Evolutionary conservation across 2,113 vertebrate species (phyloP), one percentile per base, ranked within the genome.

Genomic region (Hypocryptadius cinnamomeus): DNA sequence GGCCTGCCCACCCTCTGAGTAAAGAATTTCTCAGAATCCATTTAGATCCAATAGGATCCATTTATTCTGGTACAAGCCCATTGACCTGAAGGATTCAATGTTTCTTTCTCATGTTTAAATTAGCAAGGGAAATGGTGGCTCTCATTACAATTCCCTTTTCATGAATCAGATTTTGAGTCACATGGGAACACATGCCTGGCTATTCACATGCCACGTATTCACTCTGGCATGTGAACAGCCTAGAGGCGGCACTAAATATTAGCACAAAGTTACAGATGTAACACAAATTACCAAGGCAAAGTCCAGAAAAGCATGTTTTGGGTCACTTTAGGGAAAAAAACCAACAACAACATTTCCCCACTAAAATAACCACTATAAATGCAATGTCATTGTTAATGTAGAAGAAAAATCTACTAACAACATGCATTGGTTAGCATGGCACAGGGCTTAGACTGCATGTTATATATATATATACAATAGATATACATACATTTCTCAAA

Each of bases 401-500:
- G 23, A 50, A 63, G 5, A 79, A 79, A 88, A 70, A 69, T 39
- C n/a, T 51, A 23, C 20, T 51, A 37, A 63, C 13, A 88, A 45
- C 7, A 10, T 48, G 17, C 31, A 54, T 14, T 63, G 14, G 51
- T 70, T 53, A 53, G 27, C 33, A 45, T 35, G 35, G 64, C 19
- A 79, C 21, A 45, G n/a, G 74, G 33, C 33, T 61, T 40, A n/a
- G n/a, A 30, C 9, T 85, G 50, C 13, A 30, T n/a, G 22, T 10
- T 42, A 27, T 23, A 28, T 19, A 27, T 23, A 28, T 19, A 45
- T 23, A 24, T 72, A 21, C 11, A 31, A 64, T 27, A 30, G 5
- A n/a, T 8, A 13, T 5, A 1, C 1, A 13, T 5, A 1, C 1
- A 53, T 39, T n/a, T 30, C 6, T 30, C 20, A 13, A 39, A n/a